Conservation (phyloP, 2,888 invertebrate genomes). For the Dascillus cervinus region DNA sequence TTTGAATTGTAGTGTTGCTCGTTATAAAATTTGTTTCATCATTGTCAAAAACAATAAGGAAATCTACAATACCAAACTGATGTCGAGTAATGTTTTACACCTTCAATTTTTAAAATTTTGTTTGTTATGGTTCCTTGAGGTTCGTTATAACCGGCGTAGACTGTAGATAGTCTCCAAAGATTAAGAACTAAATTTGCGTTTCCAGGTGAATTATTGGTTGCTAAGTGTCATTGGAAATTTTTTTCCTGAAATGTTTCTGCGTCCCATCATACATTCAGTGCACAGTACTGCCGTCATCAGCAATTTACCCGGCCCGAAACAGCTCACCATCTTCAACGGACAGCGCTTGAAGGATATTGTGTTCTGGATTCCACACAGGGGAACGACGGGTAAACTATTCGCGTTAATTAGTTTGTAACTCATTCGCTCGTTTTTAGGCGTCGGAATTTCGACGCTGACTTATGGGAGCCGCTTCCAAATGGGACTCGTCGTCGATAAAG, state of each 20-base stretch:
- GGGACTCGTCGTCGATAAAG: slow-evolving; percentile 43
- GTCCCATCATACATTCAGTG: slow-evolving; percentile 38
- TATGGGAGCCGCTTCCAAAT: slow-evolving; percentile 46
- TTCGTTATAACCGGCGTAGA: too few species aligned
- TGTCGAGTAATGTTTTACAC: too few species aligned
- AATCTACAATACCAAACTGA: too few species aligned
- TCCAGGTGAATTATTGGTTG: slow-evolving; percentile 3
- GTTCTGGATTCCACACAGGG: slow-evolving; percentile 49
- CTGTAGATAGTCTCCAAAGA: too few species aligned
- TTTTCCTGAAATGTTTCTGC: slow-evolving; percentile 1
- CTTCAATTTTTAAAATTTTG: too few species aligned
- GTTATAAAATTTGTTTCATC: too few species aligned
- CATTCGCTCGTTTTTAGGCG: slow-evolving; percentile 31
- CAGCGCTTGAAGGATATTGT: slow-evolving; percentile 41
- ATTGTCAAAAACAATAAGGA: too few species aligned
- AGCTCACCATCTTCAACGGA: slow-evolving; percentile 40
- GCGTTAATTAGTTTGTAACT: too few species aligned
- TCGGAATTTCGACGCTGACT: slow-evolving; percentile 45
- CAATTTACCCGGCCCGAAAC: slow-evolving; percentile 46
- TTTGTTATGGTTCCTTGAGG: too few species aligned
- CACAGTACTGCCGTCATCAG: slow-evolving; percentile 47
- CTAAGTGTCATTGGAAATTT: background rate
- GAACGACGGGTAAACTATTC: slow-evolving; percentile 41
- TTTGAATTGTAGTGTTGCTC: too few species aligned
- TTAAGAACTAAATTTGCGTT: too few species aligned